A percentile compares a stretch with the other conserved stretches of the same genome.
These are phyloP conservation scores for Kryptolebias ocellatus DNA, from an alignment of 2,797 vertebrate species.

Conservation along the genomic window DNA sequence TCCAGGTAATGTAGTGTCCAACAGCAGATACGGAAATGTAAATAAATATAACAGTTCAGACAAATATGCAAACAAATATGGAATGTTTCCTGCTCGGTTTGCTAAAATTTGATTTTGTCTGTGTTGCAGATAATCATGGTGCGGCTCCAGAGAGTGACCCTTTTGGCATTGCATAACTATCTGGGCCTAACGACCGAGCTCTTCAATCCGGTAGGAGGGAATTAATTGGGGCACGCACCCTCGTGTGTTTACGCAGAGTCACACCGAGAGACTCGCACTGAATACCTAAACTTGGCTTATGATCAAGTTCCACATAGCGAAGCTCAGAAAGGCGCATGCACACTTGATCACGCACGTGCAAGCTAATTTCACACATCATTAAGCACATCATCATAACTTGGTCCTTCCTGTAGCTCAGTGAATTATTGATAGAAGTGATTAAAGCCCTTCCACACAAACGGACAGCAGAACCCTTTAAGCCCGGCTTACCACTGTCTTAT, in stretches of 20 bases:
- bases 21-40: not conserved
- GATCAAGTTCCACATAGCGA: slow-evolving; percentile 33
- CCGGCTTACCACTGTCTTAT: not conserved
- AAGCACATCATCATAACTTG: slow-evolving; percentile 66
- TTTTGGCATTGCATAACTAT: slow-evolving; percentile 93
- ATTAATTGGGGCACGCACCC: slow-evolving; percentile 19
- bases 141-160: slow-evolving; percentile 94
- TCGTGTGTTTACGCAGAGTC: slow-evolving; percentile 19
- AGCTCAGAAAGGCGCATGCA: slow-evolving; percentile 15
- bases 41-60: not conserved
- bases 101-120: slow-evolving; percentile 32
- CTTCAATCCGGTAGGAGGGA: slow-evolving; percentile 85
- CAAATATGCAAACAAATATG: not conserved
- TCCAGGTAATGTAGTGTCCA: slow-evolving; percentile 82
- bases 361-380: slow-evolving; percentile 77
- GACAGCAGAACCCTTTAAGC: slow-evolving; percentile 24
- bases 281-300: slow-evolving; percentile 19
- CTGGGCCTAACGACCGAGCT: slow-evolving; percentile 95
- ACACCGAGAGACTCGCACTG: slow-evolving; percentile 14
- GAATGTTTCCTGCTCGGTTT: slow-evolving; percentile 29
- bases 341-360: slow-evolving; percentile 21
- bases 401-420: slow-evolving; percentile 53
- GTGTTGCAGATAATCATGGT: slow-evolving; percentile 94
- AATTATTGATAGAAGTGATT: slow-evolving; percentile 56
- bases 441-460: slow-evolving; percentile 24